Evolutionary conservation across 2,797 vertebrate genomes (phyloP), one percentile per base, ranked within the genome.

Genomic region (Sebastes diploproa): DNA sequence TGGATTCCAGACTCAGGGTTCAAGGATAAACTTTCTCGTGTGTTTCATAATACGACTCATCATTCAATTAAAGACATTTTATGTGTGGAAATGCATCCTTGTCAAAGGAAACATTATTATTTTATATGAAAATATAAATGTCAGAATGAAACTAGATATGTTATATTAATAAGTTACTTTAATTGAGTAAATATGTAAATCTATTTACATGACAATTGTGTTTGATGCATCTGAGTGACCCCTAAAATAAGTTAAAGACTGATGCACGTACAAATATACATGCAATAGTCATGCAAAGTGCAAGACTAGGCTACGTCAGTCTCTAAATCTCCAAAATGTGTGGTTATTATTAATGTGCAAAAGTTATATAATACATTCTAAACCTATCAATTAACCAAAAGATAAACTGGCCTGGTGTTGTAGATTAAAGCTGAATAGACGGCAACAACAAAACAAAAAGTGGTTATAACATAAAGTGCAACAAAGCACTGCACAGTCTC

Each of bases 281-380:
- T 50, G 46, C 77, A 66, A 22, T 81, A 77, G 72, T 80, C 36
- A 77, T 82, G 78, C 82, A 81, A 72, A 68, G 54, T 85, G 79
- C 67, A 83, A 78, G 66, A 71, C 78, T 81, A 71, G 69, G 59
- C 52, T 74, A 68, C 27, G 66, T 32, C 34, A 63, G 76, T 75
- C 68, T 80, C 22, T 56, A 59, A 25, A 69, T 66, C 32, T 61
- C 14, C 84, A 66, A 70, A 72, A 82, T 78, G 25, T 77, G 36
- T 72, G 79, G 59, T 72, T 77, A 84, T 78, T 70, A 74, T 78
- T 27, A 60, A 80, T 90, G 85, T 86, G 85, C 86, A 86, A 88
- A 86, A 78, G 56, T 50, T 50, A 73, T 64, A 78, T 70, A 69
- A 77, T 83, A 83, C 66, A 90, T 87, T 72, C 73, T 69, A 87